Percentiles rank a stretch among this genome's conserved stretches.
Conservation (phyloP, 2,888 invertebrate genomes). For the Drosophila nr. perissopoda region DNA sequence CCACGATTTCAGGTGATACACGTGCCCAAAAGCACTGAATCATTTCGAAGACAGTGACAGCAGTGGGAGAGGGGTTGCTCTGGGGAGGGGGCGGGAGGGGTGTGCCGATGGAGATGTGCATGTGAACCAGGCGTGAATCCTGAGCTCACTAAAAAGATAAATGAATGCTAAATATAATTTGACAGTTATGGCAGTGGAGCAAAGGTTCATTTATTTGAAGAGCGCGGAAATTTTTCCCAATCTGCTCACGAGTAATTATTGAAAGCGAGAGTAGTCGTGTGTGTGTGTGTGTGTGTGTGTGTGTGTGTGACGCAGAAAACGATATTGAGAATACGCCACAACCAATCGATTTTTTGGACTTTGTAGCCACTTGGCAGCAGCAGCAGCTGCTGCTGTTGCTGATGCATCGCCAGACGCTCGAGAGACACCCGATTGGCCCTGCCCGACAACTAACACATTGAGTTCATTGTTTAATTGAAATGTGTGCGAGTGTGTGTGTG, state of each 20-base stretch:
- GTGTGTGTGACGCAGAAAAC: constrained; percentile 42
- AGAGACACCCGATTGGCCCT: constrained; percentile 30
- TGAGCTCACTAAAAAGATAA: constrained; percentile 31
- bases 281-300: background rate
- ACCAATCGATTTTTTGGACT: constrained; percentile 42
- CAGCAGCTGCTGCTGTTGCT: background rate
- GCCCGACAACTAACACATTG: constrained; percentile 31
- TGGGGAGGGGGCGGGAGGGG: background rate
- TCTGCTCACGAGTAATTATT: constrained; percentile 5
- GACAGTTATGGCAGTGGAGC: constrained; percentile 10
- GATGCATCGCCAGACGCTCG: constrained; percentile 38
- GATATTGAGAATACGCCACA: constrained; percentile 49
- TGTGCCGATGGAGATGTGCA: constrained; percentile 32
- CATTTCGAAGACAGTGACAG: constrained; percentile 12
- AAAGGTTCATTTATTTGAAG: constrained; percentile 16
- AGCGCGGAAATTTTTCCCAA: constrained; percentile 35
- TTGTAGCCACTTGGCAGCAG: constrained; percentile 41
- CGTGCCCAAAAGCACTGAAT: constrained; percentile 31
- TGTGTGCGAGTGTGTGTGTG: background rate
- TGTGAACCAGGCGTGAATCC: constrained; percentile 64
- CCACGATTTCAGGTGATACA: constrained; percentile 46
- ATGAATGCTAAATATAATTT: constrained; percentile 34
- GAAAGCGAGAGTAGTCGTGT: constrained; percentile 20
- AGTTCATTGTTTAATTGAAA: constrained; percentile 37
- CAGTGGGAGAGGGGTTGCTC: background rate